phyloP scores from a whole-genome alignment of 2,888 invertebrate species.

The Synergus japonicus region DNA sequence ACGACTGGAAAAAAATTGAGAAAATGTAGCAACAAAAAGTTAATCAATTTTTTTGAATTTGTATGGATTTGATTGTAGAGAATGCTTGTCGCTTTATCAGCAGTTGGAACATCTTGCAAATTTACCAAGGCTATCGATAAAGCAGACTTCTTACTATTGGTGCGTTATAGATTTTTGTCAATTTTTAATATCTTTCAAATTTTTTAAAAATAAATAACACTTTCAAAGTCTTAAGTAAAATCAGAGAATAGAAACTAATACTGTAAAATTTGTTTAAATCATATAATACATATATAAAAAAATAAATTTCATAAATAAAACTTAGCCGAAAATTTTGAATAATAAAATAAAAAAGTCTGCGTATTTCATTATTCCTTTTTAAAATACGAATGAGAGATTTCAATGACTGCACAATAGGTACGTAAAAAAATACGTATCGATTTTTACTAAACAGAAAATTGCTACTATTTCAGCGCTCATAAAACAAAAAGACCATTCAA shows the following conservation, averaged over 20 bases:
- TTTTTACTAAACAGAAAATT: neutral
- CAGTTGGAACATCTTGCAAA: neutral
- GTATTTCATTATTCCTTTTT: neutral
- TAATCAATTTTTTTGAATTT: neutral
- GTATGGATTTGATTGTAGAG: neutral
- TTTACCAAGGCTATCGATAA: conserved; percentile 16
- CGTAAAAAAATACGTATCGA: neutral
- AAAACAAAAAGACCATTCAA: neutral
- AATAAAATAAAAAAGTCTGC: neutral
- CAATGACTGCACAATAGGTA: neutral
- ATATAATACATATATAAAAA: neutral
- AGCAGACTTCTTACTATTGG: neutral
- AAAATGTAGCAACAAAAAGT: too few species aligned
- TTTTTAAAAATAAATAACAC: neutral
- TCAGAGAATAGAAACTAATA: neutral
- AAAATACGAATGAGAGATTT: neutral
- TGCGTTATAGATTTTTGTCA: neutral
- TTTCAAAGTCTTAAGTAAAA: neutral
- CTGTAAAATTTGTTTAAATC: too few species aligned
- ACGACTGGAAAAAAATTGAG: too few species aligned
- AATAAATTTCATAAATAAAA: neutral
- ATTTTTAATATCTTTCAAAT: neutral
- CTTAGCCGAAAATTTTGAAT: neutral
- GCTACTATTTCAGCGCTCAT: neutral
- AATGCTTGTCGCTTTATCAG: neutral